A percentile compares a stretch with the other conserved stretches of the same genome.
Conservation (phyloP, 2,113 vertebrate genomes). For the Leptobrachium ailaonicum region DNA sequence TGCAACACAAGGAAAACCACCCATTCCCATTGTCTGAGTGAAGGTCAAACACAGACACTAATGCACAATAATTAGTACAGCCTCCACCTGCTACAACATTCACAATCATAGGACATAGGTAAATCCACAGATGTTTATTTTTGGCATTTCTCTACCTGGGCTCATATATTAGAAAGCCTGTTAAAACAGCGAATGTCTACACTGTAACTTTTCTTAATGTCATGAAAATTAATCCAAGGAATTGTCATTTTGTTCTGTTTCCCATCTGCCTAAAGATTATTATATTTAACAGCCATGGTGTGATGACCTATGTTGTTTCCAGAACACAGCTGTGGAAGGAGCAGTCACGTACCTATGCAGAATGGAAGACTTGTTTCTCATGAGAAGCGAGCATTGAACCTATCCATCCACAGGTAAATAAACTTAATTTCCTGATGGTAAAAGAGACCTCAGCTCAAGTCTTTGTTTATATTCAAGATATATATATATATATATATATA, state of each 20-base stretch:
- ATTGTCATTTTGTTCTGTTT: constrained; percentile 20
- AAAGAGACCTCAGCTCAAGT: not conserved
- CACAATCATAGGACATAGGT: not conserved
- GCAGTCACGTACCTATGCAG: constrained; percentile 27
- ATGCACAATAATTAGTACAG: not conserved
- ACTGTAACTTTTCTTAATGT: constrained; percentile 3
- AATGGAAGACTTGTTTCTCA: constrained; percentile 31
- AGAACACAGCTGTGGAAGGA: constrained; percentile 34
- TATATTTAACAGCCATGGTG: constrained; percentile 1
- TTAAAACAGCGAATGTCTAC: constrained; percentile 2
- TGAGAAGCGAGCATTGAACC: constrained; percentile 30
- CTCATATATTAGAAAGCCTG: constrained; percentile 1
- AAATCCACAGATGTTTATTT: not conserved
- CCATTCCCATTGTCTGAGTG: not conserved
- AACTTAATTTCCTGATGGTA: not conserved
- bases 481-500: not conserved
- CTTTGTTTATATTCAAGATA: not conserved
- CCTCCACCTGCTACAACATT: not conserved
- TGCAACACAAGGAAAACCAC: not conserved
- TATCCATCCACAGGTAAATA: constrained; percentile 16
- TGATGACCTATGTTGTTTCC: constrained; percentile 14
- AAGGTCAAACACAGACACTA: not conserved
- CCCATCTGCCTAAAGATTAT: not conserved
- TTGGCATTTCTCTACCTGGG: constrained; percentile 11
- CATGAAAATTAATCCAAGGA: constrained; percentile 8